These are phyloP conservation scores for Pipra filicauda DNA, from an alignment of 2,113 vertebrate species.

Conservation along the genomic window DNA sequence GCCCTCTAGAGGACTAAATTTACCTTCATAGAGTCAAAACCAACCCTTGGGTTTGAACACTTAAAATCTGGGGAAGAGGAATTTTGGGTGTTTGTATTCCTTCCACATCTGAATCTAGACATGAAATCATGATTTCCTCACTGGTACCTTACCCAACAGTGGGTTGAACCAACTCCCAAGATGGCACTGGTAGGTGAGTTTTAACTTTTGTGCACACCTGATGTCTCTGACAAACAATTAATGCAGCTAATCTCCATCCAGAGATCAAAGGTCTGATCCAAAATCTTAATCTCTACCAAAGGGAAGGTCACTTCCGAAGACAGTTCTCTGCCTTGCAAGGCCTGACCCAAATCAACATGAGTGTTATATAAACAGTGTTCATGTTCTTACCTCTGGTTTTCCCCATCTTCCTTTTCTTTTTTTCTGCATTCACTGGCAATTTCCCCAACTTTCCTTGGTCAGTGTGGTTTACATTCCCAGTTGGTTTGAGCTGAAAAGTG, in stretches of 20 bases:
- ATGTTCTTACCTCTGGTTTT: slow-evolving; percentile 8
- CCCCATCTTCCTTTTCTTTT: neutral
- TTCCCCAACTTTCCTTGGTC: slow-evolving; percentile 4
- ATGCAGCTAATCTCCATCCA: neutral
- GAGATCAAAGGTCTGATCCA: neutral
- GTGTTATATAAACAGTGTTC: neutral
- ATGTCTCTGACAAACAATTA: neutral
- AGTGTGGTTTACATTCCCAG: neutral
- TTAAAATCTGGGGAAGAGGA: neutral
- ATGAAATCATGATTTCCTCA: rapidly evolving
- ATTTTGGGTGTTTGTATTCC: neutral
- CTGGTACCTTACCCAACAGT: neutral
- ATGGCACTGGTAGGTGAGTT: neutral
- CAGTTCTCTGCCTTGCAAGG: neutral
- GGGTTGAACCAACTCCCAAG: neutral
- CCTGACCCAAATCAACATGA: neutral
- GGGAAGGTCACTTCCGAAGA: rapidly evolving
- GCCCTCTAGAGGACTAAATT: slow-evolving; percentile 64
- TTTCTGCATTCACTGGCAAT: slow-evolving; percentile 1
- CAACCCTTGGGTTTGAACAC: neutral
- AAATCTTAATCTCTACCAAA: neutral
- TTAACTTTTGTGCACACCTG: neutral
- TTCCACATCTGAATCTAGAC: neutral
- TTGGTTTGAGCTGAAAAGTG: neutral
- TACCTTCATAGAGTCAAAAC: slow-evolving; percentile 25